phyloP scores from a whole-genome alignment of 2,888 invertebrate genomes.

The Eledona agricola region DNA sequence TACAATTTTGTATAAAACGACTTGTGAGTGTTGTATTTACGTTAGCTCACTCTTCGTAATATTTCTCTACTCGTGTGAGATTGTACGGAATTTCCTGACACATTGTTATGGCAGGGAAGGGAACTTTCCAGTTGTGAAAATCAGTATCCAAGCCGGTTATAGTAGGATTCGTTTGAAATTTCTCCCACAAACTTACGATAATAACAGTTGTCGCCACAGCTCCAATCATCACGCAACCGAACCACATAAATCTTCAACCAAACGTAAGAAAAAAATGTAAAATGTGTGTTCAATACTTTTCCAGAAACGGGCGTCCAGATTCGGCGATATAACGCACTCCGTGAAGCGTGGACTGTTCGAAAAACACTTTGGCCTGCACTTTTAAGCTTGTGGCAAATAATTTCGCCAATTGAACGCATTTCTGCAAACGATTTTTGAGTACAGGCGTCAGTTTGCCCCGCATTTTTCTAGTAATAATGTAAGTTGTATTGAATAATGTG shows the following conservation, averaged over 20 bases:
- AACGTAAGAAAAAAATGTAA: not conserved
- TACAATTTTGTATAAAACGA: slow-evolving; percentile 3
- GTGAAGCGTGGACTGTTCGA: slow-evolving; percentile 79
- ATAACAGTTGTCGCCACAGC: slow-evolving; percentile 77
- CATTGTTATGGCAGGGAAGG: slow-evolving; percentile 77
- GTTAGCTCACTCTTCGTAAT: slow-evolving; percentile 35
- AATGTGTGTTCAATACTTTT: slow-evolving; percentile 69
- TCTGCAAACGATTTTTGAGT: slow-evolving; percentile 8
- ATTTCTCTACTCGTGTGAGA: slow-evolving; percentile 47
- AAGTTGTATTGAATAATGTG: not conserved
- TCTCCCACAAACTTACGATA: slow-evolving; percentile 81
- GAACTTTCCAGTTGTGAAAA: slow-evolving; percentile 82
- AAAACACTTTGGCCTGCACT: slow-evolving; percentile 78
- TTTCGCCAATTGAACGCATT: not conserved
- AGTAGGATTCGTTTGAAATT: slow-evolving; percentile 85
- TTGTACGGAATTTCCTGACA: slow-evolving; percentile 64
- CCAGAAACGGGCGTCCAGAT: slow-evolving; percentile 76
- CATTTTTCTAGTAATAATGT: slow-evolving; percentile 2
- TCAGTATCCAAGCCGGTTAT: slow-evolving; percentile 83
- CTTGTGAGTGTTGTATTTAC: not conserved
- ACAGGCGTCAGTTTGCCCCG: not conserved
- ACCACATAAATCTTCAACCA: slow-evolving; percentile 77
- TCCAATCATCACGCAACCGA: slow-evolving; percentile 74
- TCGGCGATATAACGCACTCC: slow-evolving; percentile 83
- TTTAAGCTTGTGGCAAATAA: slow-evolving; percentile 67